Percentiles rank a stretch among this genome's conserved stretches.
Conservation (phyloP, 2,797 vertebrate species). For the Aselliscus stoliczkanus region DNA sequence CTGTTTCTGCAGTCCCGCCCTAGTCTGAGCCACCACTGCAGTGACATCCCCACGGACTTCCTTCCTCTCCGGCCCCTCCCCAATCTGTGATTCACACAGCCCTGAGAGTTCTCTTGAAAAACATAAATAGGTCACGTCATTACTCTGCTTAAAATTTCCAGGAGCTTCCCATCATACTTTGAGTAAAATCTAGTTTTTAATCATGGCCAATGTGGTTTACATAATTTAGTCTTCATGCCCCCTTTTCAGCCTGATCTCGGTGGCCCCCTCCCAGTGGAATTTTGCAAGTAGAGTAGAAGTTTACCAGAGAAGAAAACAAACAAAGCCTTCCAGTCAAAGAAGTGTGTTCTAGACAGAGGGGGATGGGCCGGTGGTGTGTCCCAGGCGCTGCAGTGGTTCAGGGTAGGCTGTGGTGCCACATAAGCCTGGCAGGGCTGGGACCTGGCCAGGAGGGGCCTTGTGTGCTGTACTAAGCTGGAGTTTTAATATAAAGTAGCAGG, state of each 20-base stretch:
- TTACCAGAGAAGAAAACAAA: background rate
- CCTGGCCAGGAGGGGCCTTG: background rate
- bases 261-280: background rate
- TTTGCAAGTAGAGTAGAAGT: background rate
- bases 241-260: background rate
- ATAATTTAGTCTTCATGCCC: background rate
- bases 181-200: background rate
- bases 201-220: background rate
- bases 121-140: background rate
- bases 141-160: background rate
- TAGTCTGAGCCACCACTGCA: background rate
- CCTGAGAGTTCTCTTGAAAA: background rate
- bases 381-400: accelerated
- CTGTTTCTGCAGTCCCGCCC: background rate
- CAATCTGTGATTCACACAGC: background rate
- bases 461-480: background rate
- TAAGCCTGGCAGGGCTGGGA: background rate
- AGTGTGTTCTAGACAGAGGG: background rate
- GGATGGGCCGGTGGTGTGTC: accelerated
- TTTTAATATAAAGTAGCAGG: background rate
- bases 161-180: background rate
- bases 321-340: background rate
- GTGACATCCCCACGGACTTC: background rate
- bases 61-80: background rate
- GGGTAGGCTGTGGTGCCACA: accelerated